Percentiles rank a stretch among this genome's conserved stretches.
phyloP scores from a whole-genome alignment of 2,113 vertebrate genomes.

The Anoura caudifer region DNA sequence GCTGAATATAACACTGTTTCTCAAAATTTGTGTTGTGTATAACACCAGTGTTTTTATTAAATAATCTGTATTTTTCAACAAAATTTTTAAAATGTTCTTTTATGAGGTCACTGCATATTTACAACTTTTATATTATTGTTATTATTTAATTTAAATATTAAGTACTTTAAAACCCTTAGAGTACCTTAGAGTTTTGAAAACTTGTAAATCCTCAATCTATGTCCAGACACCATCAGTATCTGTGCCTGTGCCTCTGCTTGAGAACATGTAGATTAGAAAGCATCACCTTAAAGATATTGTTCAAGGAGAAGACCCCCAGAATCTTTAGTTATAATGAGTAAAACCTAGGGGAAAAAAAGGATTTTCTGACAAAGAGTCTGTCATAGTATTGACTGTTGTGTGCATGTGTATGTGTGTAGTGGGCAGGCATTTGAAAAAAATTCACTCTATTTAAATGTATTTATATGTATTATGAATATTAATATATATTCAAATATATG shows the following conservation, averaged over 20 bases:
- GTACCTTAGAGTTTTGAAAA: not conserved
- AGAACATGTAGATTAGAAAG: not conserved
- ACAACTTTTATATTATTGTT: not conserved
- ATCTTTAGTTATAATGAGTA: not conserved
- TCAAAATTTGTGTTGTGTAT: not conserved
- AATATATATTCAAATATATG: not conserved
- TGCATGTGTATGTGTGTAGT: not conserved
- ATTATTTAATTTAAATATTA: not conserved
- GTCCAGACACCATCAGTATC: not conserved
- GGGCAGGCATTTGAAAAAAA: not conserved
- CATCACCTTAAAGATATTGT: not conserved
- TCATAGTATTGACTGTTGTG: not conserved
- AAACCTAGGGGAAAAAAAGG: not conserved
- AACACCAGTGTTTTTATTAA: not conserved
- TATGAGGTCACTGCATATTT: not conserved
- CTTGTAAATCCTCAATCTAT: rapidly evolving
- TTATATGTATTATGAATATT: not conserved
- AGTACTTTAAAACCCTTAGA: not conserved
- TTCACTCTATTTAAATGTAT: not conserved
- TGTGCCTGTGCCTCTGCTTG: not conserved
- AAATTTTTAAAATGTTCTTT: not conserved
- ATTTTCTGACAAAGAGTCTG: not conserved
- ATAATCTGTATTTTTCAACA: not conserved
- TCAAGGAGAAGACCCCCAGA: not conserved
- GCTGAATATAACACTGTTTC: not conserved